Base-by-base conservation (phyloP, 2,797 vertebrate species). In the Alosa sapidissima region DNA sequence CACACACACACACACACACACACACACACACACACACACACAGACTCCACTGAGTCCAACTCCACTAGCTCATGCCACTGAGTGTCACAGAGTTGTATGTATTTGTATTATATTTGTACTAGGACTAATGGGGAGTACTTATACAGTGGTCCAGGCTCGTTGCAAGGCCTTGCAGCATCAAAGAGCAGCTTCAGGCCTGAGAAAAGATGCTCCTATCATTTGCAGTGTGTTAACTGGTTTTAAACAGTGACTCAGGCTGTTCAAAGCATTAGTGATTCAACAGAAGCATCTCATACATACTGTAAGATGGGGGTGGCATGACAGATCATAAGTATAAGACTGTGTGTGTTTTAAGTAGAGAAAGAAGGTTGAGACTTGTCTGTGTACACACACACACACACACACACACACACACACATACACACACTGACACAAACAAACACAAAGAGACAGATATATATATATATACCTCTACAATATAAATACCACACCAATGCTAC, bases 11-110 rank as follows among this genome's bases (percentile, higher is more conserved):
- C n/a, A 62, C 58, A 62, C 21, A 62, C 58, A 62, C 58, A 62
- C 58, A 62, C 58, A 24, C 58, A 24, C 58, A 62, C 58, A 62
- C 58, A 62, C 58, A 62, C 58, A 62, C 58, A 62, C 58, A 62
- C 58, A 62, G 21, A 24, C 21, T 3, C 14, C 62, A 3, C 10
- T 0, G 5, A 60, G 4, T n/a, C 58, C 58, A 7, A 51, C 16
- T 19, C 28, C 62, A 36, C 28, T 33, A 10, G 33, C 10, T 68
- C 24, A 11, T 2, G 13, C 14, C 13, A 2, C 62, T 36, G 28
- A 11, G 10, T 68, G 24, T 33, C 28, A 11, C 33, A 13, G 10
- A 68, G 62, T 68, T 33, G 28, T 68, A 9, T 33, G 1, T 13
- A 2, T 28, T 65, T 33, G n/a, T 21, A 11, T 10, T 9, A 13